A percentile compares a stretch with the other conserved stretches of the same genome.
phyloP scores from a whole-genome alignment of 2,797 vertebrate species.

The Choloepus didactylus region DNA sequence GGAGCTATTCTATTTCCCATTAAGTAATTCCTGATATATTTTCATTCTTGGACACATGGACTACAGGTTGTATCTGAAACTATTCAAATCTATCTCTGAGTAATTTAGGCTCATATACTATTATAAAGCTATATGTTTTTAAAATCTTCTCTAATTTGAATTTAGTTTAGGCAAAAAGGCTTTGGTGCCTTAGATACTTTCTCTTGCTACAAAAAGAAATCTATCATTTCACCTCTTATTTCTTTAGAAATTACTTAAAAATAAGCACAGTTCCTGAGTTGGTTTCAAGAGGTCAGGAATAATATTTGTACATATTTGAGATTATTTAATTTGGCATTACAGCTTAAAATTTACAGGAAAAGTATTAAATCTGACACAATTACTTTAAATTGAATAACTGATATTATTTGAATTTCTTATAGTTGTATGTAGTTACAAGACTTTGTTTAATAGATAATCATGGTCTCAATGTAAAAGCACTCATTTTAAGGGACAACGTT shows the following conservation, averaged over 20 bases:
- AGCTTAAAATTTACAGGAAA: background rate
- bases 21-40: slow-evolving; percentile 41
- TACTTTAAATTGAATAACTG: slow-evolving; percentile 12
- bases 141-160: background rate
- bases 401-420: slow-evolving; percentile 3
- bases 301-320: background rate
- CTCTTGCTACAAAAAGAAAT: background rate
- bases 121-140: background rate
- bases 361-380: slow-evolving; percentile 6
- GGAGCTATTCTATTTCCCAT: background rate
- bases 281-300: slow-evolving; percentile 34
- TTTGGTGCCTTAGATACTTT: background rate
- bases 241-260: slow-evolving; percentile 7
- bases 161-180: background rate
- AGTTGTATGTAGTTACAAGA: background rate
- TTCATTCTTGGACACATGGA: background rate
- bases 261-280: background rate
- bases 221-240: slow-evolving; percentile 2
- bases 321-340: slow-evolving; percentile 32
- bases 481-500: slow-evolving; percentile 18
- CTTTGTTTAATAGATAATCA: slow-evolving; percentile 13
- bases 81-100: background rate
- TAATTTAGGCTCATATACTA: background rate
- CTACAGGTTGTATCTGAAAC: background rate
- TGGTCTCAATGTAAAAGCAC: background rate